Percentiles rank a stretch among this genome's conserved stretches.
Conservation (phyloP, 2,113 vertebrate genomes). For the Murina feae region DNA sequence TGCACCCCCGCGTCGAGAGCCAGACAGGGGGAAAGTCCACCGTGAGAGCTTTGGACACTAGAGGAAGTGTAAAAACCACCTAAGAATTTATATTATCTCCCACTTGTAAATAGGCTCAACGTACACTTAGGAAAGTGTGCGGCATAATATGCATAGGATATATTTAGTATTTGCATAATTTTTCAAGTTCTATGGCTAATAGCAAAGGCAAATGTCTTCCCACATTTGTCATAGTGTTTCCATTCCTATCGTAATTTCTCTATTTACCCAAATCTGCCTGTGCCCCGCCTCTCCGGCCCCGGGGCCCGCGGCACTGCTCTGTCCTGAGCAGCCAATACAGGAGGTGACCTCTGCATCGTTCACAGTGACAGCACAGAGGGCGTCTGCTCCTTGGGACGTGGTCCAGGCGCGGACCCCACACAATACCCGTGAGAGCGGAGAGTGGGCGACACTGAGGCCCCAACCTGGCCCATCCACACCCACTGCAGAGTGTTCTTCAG, state of each 20-base stretch:
- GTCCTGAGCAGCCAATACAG: slow-evolving; percentile 25
- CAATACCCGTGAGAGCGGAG: not conserved
- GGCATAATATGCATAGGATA: slow-evolving; percentile 18
- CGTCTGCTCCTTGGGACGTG: not conserved
- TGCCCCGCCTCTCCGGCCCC: slow-evolving; percentile 6
- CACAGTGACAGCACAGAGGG: slow-evolving; percentile 7
- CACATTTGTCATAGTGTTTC: not conserved
- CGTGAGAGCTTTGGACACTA: not conserved
- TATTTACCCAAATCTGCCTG: not conserved
- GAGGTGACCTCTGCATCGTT: not conserved
- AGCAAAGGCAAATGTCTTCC: slow-evolving; percentile 60
- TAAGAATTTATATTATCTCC: not conserved
- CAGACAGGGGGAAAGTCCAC: not conserved
- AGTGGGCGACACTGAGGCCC: accelerated
- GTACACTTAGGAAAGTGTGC: slow-evolving; percentile 21
- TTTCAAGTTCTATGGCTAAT: slow-evolving; percentile 68
- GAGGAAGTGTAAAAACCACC: not conserved
- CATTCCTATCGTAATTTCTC: not conserved
- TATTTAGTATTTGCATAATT: slow-evolving; percentile 63
- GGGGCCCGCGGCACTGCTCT: not conserved
- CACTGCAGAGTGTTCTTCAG: accelerated
- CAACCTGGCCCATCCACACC: not conserved
- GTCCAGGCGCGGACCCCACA: not conserved
- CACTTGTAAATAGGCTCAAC: slow-evolving; percentile 3
- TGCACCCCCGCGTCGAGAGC: slow-evolving; percentile 24